These are phyloP conservation scores for Frankliniella fusca DNA, from an alignment of 2,888 invertebrate genomes.

Conservation along the genomic window DNA sequence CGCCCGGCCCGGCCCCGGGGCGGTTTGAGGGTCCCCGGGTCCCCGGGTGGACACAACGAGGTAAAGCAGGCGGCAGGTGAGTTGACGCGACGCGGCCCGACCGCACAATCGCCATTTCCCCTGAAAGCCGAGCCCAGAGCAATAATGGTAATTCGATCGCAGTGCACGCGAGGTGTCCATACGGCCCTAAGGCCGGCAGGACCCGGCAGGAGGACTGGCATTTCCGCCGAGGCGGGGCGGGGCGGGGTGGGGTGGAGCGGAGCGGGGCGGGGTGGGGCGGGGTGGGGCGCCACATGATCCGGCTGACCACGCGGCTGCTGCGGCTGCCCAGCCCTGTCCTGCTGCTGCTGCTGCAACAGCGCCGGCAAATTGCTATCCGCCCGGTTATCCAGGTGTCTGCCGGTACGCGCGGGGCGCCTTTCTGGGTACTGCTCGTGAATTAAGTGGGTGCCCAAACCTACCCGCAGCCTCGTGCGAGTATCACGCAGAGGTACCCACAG, in stretches of 20 bases:
- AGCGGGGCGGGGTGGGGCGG: no score
- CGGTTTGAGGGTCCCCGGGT: no score
- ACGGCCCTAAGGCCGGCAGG: background rate
- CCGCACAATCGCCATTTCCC: background rate
- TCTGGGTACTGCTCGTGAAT: constrained; percentile 18
- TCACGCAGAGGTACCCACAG: background rate
- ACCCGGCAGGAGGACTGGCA: no score
- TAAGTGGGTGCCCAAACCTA: background rate
- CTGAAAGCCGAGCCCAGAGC: background rate
- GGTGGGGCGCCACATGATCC: no score
- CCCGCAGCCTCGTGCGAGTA: background rate
- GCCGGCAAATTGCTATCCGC: background rate
- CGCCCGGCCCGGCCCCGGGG: no score
- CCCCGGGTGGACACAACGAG: no score
- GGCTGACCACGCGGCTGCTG: background rate
- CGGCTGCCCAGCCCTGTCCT: background rate
- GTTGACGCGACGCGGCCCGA: background rate
- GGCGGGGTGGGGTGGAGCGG: no score
- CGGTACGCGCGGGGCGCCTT: background rate
- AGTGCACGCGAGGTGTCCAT: background rate
- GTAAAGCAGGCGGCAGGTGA: no score
- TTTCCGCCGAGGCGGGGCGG: no score
- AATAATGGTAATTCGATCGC: background rate
- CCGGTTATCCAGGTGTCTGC: background rate
- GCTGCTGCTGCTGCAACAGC: background rate